phyloP scores from a whole-genome alignment of 1,140 invertebrate species.

The Danaus plexippus region DNA sequence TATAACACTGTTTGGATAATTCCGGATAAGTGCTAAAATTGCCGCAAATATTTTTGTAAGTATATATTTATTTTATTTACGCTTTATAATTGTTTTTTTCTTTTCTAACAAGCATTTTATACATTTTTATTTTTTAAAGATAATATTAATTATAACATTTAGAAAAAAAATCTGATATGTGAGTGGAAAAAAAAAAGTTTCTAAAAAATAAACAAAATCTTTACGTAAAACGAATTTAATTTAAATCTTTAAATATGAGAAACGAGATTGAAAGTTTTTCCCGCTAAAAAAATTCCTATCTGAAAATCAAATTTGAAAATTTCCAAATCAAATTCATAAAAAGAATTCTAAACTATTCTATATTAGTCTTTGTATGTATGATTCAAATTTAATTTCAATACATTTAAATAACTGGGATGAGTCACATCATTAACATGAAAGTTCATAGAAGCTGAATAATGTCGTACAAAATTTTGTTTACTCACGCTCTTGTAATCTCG shows the following conservation, averaged over 20 bases:
- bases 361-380: too few species aligned
- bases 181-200: too few species aligned
- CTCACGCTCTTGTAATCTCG: slow-evolving; percentile 32
- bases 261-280: neutral
- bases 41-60: slow-evolving; percentile 71
- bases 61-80: slow-evolving; percentile 29
- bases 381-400: slow-evolving; percentile 11
- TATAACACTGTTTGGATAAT: slow-evolving; percentile 69
- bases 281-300: neutral
- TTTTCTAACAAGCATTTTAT: slow-evolving; percentile 3
- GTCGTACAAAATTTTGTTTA: slow-evolving; percentile 51
- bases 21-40: slow-evolving; percentile 56
- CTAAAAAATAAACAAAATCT: too few species aligned
- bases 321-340: too few species aligned
- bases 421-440: slow-evolving; percentile 23
- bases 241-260: too few species aligned
- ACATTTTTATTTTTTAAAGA: slow-evolving; percentile 1
- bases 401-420: slow-evolving; percentile 32
- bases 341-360: too few species aligned
- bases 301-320: slow-evolving; percentile 8
- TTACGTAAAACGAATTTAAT: too few species aligned
- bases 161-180: too few species aligned
- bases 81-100: neutral
- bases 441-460: slow-evolving; percentile 40
- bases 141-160: neutral